Evolutionary conservation across 1,140 invertebrate genomes (phyloP).

Genomic region (Drosophila athabasca): DNA sequence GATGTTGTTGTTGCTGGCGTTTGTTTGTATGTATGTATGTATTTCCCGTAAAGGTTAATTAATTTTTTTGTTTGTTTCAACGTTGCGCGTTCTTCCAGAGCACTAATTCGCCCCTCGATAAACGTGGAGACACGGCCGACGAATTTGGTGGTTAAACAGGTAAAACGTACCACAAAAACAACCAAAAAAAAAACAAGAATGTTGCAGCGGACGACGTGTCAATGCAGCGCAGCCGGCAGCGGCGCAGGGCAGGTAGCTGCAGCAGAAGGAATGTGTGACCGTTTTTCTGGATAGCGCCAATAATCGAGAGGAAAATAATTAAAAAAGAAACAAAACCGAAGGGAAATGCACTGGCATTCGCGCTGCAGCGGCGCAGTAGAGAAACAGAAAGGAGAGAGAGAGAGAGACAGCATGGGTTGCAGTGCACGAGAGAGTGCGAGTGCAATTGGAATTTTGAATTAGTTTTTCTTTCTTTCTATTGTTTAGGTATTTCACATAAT

Average conservation of each 20-base stretch:
- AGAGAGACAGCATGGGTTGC: slow-evolving; percentile 33
- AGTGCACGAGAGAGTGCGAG: slow-evolving; percentile 51
- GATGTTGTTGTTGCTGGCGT: slow-evolving; percentile 21
- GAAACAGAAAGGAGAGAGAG: not conserved
- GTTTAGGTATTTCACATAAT: slow-evolving; percentile 76
- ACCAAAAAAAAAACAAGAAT: slow-evolving; percentile 4
- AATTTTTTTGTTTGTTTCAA: slow-evolving; percentile 44
- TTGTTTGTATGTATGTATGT: slow-evolving; percentile 35
- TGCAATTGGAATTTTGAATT: slow-evolving; percentile 69
- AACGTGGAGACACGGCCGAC: slow-evolving; percentile 14
- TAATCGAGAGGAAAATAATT: too few relatives aligned
- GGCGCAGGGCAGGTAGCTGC: too few relatives aligned
- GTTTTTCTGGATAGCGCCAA: too few relatives aligned
- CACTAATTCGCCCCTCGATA: slow-evolving; percentile 34
- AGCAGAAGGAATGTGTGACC: too few relatives aligned
- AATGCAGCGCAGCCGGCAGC: too few relatives aligned
- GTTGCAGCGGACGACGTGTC: too few relatives aligned
- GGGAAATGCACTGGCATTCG: too few relatives aligned
- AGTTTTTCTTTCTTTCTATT: slow-evolving; percentile 25
- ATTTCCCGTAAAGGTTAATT: slow-evolving; percentile 66
- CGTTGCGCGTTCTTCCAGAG: slow-evolving; percentile 54
- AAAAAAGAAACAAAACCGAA: too few relatives aligned
- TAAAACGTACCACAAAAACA: slow-evolving; percentile 46
- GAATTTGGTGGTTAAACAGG: slow-evolving; percentile 50
- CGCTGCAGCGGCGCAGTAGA: slow-evolving; percentile 29